These are phyloP conservation scores for Cyphomyrus plagiostoma DNA, from an alignment of 2,113 vertebrate species.

Conservation along the genomic window DNA sequence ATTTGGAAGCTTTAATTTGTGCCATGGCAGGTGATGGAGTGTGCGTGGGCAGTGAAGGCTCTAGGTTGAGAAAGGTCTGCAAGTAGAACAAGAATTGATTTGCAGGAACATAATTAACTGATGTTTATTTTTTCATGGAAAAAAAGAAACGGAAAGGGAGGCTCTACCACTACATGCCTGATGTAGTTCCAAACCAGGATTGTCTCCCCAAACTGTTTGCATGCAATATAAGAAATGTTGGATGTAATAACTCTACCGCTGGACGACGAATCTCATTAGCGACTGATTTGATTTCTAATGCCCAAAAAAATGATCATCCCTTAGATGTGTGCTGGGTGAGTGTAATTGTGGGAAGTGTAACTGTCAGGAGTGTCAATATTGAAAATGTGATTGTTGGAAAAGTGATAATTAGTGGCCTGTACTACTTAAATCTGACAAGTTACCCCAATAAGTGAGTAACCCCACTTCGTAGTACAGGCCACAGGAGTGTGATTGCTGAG, in stretches of 20 bases:
- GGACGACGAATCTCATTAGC: background rate
- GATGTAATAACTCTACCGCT: background rate
- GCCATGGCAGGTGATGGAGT: slow-evolving; percentile 39
- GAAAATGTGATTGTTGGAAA: background rate
- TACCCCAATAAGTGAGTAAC: no score
- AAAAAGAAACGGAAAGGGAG: background rate
- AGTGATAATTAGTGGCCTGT: background rate
- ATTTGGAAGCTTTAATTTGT: slow-evolving; percentile 43
- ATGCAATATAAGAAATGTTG: background rate
- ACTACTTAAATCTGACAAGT: no score
- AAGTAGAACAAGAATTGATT: slow-evolving; percentile 38
- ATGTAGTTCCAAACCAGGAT: background rate
- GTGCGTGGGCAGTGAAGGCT: slow-evolving; percentile 23
- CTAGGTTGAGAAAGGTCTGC: slow-evolving; percentile 27
- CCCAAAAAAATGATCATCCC: background rate
- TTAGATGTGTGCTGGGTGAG: background rate
- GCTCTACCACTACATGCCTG: background rate
- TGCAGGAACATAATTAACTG: slow-evolving; percentile 49
- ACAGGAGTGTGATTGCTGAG: background rate
- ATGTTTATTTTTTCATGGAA: slow-evolving; percentile 12
- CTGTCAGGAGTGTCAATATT: background rate
- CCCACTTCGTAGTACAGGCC: no score
- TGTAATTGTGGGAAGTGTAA: background rate
- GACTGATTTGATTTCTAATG: background rate
- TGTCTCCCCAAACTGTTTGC: background rate